Percentiles rank a stretch among this genome's conserved stretches.
Evolutionary conservation across 1,140 invertebrate species (phyloP).

Genomic region (Drosophila sturtevanti): DNA sequence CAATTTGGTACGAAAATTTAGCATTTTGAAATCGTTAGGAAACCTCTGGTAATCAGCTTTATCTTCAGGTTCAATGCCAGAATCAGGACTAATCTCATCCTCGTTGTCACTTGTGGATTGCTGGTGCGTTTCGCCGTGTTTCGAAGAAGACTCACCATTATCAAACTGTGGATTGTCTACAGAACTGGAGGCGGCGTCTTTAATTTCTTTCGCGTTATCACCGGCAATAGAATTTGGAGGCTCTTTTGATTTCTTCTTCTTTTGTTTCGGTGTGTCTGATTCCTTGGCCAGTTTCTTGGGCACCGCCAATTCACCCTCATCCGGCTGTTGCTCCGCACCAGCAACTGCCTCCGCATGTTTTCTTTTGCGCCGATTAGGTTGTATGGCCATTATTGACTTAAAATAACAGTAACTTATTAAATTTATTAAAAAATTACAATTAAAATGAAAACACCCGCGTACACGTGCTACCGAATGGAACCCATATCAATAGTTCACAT

Average conservation of each 20-base stretch:
- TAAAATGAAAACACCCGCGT: constrained; percentile 8
- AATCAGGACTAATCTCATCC: constrained; percentile 58
- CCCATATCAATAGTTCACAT: background rate
- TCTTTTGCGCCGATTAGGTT: constrained; percentile 70
- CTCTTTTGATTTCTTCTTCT: constrained; percentile 28
- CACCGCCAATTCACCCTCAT: constrained; percentile 64
- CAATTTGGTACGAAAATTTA: constrained; percentile 69
- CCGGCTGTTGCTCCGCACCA: constrained; percentile 25
- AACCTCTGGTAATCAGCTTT: constrained; percentile 38
- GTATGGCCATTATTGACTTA: constrained; percentile 64
- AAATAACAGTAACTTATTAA: constrained; percentile 4
- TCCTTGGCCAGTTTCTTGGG: constrained; percentile 68
- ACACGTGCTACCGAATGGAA: constrained; percentile 2
- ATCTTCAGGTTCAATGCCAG: constrained; percentile 64
- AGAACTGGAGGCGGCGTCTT: background rate
- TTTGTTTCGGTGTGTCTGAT: constrained; percentile 61
- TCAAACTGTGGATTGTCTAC: constrained; percentile 20
- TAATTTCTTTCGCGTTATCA: constrained; percentile 1
- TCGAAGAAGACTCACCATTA: background rate
- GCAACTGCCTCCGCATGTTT: constrained; percentile 44
- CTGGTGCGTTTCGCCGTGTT: constrained; percentile 21
- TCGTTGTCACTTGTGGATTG: constrained; percentile 14
- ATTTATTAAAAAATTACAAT: constrained; percentile 15
- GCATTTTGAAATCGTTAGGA: constrained; percentile 78
- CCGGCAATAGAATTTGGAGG: background rate